Percentiles rank a stretch among this genome's conserved stretches.
Evolutionary conservation across 2,797 vertebrate species (phyloP).

Genomic region (Cottoperca gobio): DNA sequence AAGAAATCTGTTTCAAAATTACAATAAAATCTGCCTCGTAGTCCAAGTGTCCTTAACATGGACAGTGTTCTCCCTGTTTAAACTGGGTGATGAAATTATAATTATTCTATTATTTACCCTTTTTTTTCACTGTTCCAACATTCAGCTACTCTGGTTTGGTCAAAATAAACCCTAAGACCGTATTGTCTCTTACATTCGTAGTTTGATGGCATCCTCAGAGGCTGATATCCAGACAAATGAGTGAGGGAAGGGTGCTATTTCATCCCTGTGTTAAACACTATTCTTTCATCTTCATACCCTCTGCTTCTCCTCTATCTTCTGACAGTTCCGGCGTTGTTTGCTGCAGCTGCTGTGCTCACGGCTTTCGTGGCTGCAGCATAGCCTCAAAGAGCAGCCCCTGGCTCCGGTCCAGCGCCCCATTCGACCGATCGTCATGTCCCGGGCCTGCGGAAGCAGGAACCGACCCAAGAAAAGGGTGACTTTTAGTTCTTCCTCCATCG

Average conservation of each 20-base stretch:
- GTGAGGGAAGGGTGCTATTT: slow-evolving; percentile 11
- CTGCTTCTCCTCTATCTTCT: slow-evolving; percentile 26
- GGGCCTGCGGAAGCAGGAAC: slow-evolving; percentile 67
- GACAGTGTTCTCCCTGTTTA: too few species aligned
- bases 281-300: not conserved
- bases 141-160: too few species aligned
- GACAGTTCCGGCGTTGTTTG: slow-evolving; percentile 91
- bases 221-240: slow-evolving; percentile 16
- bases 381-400: slow-evolving; percentile 83
- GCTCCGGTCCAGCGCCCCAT: slow-evolving; percentile 82
- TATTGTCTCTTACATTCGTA: not conserved
- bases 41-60: too few species aligned
- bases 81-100: too few species aligned
- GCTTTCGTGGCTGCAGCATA: slow-evolving; percentile 84
- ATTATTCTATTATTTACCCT: too few species aligned
- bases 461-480: slow-evolving; percentile 95
- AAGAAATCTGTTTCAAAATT: not conserved
- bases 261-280: slow-evolving; percentile 18
- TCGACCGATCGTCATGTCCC: slow-evolving; percentile 89
- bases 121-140: too few species aligned
- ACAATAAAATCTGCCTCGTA: not conserved
- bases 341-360: slow-evolving; percentile 89
- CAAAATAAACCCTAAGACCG: too few species aligned
- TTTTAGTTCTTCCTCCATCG: slow-evolving; percentile 93
- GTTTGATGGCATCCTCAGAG: slow-evolving; percentile 8